phyloP scores from a whole-genome alignment of 2,888 invertebrate species.

The Caenorhabditis auriculariae region DNA sequence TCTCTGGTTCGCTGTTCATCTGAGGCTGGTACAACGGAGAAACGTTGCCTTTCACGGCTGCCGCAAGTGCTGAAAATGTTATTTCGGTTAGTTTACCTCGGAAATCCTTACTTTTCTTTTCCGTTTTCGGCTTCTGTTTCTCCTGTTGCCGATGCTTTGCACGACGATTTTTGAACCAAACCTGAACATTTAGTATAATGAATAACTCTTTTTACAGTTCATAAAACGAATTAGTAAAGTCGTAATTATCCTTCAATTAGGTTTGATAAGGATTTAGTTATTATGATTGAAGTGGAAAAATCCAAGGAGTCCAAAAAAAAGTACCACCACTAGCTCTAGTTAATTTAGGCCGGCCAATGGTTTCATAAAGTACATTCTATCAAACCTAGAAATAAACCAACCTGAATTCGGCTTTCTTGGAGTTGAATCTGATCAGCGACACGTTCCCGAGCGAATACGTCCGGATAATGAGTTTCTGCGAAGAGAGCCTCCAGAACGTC shows the following conservation, averaged over 20 bases:
- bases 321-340: too few species aligned
- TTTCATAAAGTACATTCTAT: too few species aligned
- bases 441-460: constrained; percentile 56
- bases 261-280: too few species aligned
- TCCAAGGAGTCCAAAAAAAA: too few species aligned
- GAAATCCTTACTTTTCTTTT: constrained; percentile 15
- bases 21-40: constrained; percentile 28
- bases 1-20: constrained; percentile 39
- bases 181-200: constrained; percentile 45
- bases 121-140: constrained; percentile 51
- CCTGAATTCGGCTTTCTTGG: constrained; percentile 58
- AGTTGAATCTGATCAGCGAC: constrained; percentile 56
- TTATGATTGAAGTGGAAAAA: too few species aligned
- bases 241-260: too few species aligned
- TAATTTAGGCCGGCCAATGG: too few species aligned
- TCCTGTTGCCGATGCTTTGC: constrained; percentile 60
- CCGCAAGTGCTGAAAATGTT: too few species aligned
- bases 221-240: too few species aligned
- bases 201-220: too few species aligned
- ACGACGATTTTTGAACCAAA: constrained; percentile 61
- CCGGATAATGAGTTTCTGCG: constrained; percentile 49
- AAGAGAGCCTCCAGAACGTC: constrained; percentile 46
- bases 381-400: constrained; percentile 14
- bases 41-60: constrained; percentile 15
- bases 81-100: constrained; percentile 5